Evolutionary conservation across 2,888 invertebrate genomes (phyloP).

Genomic region (Spisula solida): DNA sequence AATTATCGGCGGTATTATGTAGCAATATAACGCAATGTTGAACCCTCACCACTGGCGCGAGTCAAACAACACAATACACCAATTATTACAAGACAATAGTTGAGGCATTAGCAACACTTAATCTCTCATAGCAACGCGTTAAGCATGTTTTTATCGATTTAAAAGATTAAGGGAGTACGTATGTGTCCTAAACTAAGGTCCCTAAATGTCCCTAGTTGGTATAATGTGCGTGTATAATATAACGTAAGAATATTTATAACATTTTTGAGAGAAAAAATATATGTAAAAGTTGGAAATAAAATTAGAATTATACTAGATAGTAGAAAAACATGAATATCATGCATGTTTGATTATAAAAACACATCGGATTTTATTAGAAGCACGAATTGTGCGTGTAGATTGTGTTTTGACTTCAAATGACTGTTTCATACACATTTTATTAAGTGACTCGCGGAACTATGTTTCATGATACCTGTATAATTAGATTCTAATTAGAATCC

Average conservation of each 20-base stretch:
- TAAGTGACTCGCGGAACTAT: too few species aligned
- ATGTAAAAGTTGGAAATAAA: not conserved
- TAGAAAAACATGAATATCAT: not conserved
- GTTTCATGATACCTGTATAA: too few species aligned
- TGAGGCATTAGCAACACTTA: slow-evolving; percentile 46
- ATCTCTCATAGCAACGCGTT: slow-evolving; percentile 54
- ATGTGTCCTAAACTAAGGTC: not conserved
- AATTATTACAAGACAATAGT: slow-evolving; percentile 51
- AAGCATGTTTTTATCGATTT: slow-evolving; percentile 39
- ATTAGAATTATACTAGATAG: not conserved
- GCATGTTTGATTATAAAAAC: not conserved
- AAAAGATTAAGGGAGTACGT: slow-evolving; percentile 21
- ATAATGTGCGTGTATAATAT: not conserved
- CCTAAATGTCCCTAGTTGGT: not conserved
- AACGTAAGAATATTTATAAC: not conserved
- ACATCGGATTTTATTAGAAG: too few species aligned
- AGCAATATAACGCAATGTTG: slow-evolving; percentile 56
- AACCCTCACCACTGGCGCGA: slow-evolving; percentile 24
- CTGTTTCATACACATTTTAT: not conserved
- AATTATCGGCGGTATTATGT: slow-evolving; percentile 1
- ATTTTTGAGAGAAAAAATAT: not conserved
- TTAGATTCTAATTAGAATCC: too few species aligned
- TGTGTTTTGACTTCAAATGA: not conserved
- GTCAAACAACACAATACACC: slow-evolving; percentile 22
- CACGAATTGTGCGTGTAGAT: too few species aligned